These are phyloP conservation scores for Marmota monax DNA, from an alignment of 2,113 vertebrate species.

Conservation along the genomic window DNA sequence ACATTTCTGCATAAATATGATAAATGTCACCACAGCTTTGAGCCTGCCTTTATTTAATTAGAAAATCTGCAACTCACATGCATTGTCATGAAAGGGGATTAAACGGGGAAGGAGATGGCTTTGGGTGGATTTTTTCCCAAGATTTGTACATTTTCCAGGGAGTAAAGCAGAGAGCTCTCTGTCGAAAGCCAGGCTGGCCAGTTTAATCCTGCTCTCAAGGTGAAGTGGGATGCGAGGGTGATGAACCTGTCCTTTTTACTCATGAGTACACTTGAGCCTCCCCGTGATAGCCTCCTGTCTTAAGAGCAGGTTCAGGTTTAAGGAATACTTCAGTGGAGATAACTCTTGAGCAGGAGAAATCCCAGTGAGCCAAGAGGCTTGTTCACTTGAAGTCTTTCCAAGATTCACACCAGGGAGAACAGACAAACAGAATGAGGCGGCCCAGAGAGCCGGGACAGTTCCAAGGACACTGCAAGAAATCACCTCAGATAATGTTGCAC, in stretches of 20 bases:
- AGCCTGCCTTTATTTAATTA: not conserved
- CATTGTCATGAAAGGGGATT: not conserved
- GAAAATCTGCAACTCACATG: not conserved
- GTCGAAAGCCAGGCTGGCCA: not conserved
- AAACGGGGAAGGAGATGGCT: not conserved
- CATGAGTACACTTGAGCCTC: not conserved
- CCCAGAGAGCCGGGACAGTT: not conserved
- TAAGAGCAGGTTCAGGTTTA: slow-evolving; percentile 2
- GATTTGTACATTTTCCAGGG: not conserved
- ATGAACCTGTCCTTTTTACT: not conserved
- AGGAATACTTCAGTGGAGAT: not conserved
- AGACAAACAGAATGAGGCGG: not conserved
- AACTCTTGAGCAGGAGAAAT: slow-evolving; percentile 16
- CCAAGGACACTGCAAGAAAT: slow-evolving; percentile 19
- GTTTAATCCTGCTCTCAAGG: not conserved
- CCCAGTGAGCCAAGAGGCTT: not conserved
- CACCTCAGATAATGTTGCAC: not conserved
- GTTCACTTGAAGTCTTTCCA: not conserved
- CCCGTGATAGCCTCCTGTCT: not conserved
- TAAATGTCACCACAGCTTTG: not conserved
- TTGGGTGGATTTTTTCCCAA: not conserved
- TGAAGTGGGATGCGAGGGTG: not conserved
- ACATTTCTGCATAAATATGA: not conserved
- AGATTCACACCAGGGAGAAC: not conserved
- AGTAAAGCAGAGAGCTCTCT: not conserved